Base-by-base conservation (phyloP, 2,888 invertebrate genomes). In the Esperia sulphurella region DNA sequence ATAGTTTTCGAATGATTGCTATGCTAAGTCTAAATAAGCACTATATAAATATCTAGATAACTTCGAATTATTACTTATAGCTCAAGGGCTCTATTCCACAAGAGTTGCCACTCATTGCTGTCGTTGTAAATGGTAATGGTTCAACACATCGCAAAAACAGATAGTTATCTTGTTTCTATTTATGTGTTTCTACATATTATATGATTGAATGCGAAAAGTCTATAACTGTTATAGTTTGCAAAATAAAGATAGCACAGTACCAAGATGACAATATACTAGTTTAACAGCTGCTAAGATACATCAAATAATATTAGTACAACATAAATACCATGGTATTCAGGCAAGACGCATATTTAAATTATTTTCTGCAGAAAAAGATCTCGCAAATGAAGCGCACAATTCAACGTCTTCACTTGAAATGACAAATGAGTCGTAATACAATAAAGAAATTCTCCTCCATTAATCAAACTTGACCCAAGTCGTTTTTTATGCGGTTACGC, bases 391-490 rank as follows among this genome's bases (percentile, higher is more conserved):
- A 58, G 52, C 45, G 41, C 49, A 53, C 56, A 57, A 58, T 59
- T 58, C 55, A 61, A 53, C 56, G 51, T 55, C 58, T 56, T 53
- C 54, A 50, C 56, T 58, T 49, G 41, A 51, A 59, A 64, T 71
- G 68, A 75, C 66, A 66, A 71, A 74, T 68, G 71, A 59, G 52
- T 57, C 55, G 53, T 53, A 58, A 61, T 61, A 64, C 54, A 58
- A 60, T 70, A 68, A 67, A 68, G 64, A 65, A 59, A 67, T 58
- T 41, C 53, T 45, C 54, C 54, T 61, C 64, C 68, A 72, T 76
- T 68, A 65, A 72, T 74, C 71, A 70, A 69, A 63, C 54, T 58
- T 68, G 64, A 71, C 63, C 63, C 62, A 38, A 43, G 43, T 14
- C 39, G 42, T 52, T 49, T 49, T 49, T 52, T 52, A 37, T 46